Conservation (phyloP, 2,888 invertebrate genomes). For the Lithosia quadra region DNA sequence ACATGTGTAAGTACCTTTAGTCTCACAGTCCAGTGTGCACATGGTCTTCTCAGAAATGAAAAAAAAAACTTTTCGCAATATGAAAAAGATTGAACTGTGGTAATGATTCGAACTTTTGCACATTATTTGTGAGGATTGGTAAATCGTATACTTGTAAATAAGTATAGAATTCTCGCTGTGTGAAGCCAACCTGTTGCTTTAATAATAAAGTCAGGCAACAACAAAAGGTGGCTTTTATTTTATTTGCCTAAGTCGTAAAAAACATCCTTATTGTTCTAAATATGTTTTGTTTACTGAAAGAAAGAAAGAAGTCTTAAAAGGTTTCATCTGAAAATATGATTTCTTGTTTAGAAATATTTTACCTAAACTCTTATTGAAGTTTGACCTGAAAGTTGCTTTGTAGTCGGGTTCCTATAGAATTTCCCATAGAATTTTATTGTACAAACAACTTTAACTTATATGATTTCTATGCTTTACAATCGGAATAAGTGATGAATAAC, state of each 20-base stretch:
- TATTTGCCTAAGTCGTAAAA: neutral
- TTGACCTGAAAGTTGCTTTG: conserved; percentile 5
- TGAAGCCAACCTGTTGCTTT: too few relatives aligned
- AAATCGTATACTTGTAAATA: too few relatives aligned
- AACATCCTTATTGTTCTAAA: neutral
- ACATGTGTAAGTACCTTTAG: conserved; percentile 21
- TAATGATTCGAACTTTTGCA: neutral
- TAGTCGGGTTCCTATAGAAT: conserved; percentile 12
- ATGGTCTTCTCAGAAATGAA: conserved; percentile 7
- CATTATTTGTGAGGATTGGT: neutral
- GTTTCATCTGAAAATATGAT: neutral
- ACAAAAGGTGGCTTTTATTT: too few relatives aligned
- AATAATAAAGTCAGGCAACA: too few relatives aligned
- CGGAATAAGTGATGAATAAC: conserved; percentile 6
- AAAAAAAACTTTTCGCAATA: neutral
- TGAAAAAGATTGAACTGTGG: neutral
- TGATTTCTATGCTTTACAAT: conserved; percentile 9
- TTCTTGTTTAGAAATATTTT: conserved; percentile 2
- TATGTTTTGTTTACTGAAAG: neutral
- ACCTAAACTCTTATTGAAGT: neutral
- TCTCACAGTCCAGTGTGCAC: neutral
- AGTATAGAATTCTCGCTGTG: too few relatives aligned
- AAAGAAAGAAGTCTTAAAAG: conserved; percentile 11
- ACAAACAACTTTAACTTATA: conserved; percentile 15
- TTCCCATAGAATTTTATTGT: conserved; percentile 14